A percentile compares a stretch with the other conserved stretches of the same genome.
phyloP scores from a whole-genome alignment of 1,140 invertebrate genomes.

The Aphidius ervi region DNA sequence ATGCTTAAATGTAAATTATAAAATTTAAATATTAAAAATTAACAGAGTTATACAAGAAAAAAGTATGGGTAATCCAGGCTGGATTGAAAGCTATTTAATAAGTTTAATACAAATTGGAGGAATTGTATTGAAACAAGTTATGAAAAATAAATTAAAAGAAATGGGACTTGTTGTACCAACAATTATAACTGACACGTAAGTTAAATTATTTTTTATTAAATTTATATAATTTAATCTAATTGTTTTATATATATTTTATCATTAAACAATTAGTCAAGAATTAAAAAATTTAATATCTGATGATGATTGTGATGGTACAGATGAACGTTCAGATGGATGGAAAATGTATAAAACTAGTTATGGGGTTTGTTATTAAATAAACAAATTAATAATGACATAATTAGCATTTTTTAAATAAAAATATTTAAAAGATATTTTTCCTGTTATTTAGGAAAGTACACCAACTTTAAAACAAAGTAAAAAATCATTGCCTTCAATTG shows the following conservation, averaged over 20 bases:
- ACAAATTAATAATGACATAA: neutral
- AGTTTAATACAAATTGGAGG: slow-evolving; percentile 56
- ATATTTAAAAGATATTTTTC: neutral
- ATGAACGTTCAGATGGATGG: slow-evolving; percentile 33
- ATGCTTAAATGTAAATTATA: neutral
- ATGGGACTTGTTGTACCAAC: slow-evolving; percentile 49
- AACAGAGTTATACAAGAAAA: slow-evolving; percentile 56
- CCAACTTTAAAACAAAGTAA: neutral
- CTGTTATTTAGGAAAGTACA: neutral
- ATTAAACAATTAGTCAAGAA: slow-evolving; percentile 3
- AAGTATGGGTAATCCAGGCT: slow-evolving; percentile 61
- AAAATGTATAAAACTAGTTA: slow-evolving; percentile 44
- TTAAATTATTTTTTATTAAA: neutral
- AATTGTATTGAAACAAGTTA: slow-evolving; percentile 46
- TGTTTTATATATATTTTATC: neutral
- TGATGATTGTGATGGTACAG: slow-evolving; percentile 8
- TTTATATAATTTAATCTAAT: neutral
- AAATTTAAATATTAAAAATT: slow-evolving; percentile 2
- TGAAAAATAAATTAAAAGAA: slow-evolving; percentile 34
- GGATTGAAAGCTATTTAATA: slow-evolving; percentile 62
- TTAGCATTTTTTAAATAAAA: neutral
- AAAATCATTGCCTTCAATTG: neutral
- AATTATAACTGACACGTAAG: slow-evolving; percentile 40
- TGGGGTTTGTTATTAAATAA: slow-evolving; percentile 27
- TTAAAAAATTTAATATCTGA: slow-evolving; percentile 6